Base-by-base conservation (phyloP, 2,797 vertebrate species). In the Acrossocheilus fasciatus region DNA sequence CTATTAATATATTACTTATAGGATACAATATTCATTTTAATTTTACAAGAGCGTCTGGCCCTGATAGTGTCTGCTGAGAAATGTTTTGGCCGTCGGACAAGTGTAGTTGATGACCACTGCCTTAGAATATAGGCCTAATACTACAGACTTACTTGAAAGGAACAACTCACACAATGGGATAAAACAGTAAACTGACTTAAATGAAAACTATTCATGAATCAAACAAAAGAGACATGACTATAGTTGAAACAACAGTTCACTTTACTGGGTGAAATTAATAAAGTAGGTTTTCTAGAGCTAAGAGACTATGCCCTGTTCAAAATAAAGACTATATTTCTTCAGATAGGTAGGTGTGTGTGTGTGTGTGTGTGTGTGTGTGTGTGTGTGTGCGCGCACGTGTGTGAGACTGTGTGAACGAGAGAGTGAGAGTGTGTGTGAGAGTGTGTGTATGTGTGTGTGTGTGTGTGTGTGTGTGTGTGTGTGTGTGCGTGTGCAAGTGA, bases 111-210 rank as follows among this genome's bases (percentile, higher is more conserved):
- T 64, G 62, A 69, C 66, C 66, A 15, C 66, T 69, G 17, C 66
- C 66, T 69, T 69, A 69, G 17, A 69, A 69, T 69, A 69, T 69
- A 39, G 34, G 66, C 66, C 66, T 69, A 69, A 69, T 69, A 39
- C 34, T 69, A 69, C 30, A 69, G 66, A 69, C 66, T 39, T 69
- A 62, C 57, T 62, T 62, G 15, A 39, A 69, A 39, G 7, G 66
- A 69, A 70, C 17, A 69, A 70, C 17, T 20, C 36, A 41, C 68
- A 70, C 66, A 69, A 69, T 20, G 17, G 34, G 66, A 69, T 70
- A 36, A 69, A 69, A 70, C 68, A 70, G 36, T 6, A 70, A 70
- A 70, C 34, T 62, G 10, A 62, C 59, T 62, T 62, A 62, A 62
- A 70, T 23, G 36, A 70, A 70, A 70, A 41, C 34, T 20, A 70